phyloP scores from a whole-genome alignment of 2,797 vertebrate species.

The Numenius phaeopus region DNA sequence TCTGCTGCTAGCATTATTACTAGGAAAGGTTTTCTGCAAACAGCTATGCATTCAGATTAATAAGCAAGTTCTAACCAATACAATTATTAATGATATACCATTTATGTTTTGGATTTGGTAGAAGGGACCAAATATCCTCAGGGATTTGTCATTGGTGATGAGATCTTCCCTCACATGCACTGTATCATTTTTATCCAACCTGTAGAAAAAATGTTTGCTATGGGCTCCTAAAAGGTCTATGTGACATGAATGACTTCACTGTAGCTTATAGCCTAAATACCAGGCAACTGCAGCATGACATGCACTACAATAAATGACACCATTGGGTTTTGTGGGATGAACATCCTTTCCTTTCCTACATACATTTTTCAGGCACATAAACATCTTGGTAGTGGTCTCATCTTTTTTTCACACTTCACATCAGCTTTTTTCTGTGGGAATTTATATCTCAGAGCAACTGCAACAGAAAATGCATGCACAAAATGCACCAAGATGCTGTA shows the following conservation, averaged over 20 bases:
- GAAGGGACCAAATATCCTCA: neutral
- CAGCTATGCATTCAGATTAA: neutral
- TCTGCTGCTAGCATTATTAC: neutral
- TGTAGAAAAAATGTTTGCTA: neutral
- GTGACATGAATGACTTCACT: neutral
- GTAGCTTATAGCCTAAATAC: neutral
- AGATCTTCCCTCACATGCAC: neutral
- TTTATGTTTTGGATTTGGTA: neutral
- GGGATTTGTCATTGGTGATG: neutral
- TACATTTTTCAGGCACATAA: neutral
- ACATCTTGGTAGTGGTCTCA: neutral
- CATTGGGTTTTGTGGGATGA: rapidly evolving
- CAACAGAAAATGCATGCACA: neutral
- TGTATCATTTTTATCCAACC: neutral
- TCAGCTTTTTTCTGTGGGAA: neutral
- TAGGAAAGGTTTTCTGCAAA: neutral
- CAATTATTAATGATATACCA: neutral
- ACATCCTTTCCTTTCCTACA: neutral
- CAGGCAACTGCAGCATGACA: neutral
- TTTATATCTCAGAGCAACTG: neutral
- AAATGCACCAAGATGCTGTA: neutral
- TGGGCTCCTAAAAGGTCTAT: neutral
- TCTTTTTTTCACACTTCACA: neutral
- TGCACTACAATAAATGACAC: neutral
- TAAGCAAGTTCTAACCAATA: neutral